Base-by-base conservation (phyloP, 1,140 invertebrate genomes). In the Coenobita brevimanus region DNA sequence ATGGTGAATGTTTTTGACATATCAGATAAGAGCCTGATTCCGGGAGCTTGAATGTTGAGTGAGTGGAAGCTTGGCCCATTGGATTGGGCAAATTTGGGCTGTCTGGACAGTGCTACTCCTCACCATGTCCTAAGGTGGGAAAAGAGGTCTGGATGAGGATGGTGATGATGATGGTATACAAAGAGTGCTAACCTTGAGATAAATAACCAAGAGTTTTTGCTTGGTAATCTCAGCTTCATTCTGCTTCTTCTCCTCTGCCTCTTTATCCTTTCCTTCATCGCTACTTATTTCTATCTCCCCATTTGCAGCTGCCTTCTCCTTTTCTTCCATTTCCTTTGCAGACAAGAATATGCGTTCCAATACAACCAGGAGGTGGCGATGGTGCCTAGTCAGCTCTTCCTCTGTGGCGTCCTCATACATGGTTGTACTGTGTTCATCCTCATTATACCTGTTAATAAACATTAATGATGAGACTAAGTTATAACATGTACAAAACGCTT, bases 281-380 rank as follows among this genome's bases (percentile, higher is more conserved):
- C 90, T 90, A 30, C 81, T 73, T 54, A n/a, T 54, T 21, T 76
- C 64, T 30, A 92, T 8, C 91, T 93, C 3, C 95, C 90, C 79
- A 94, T 92, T 89, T 94, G 93, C 81, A 95, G 92, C 76, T 94
- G 94, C 86, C 93, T 92, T 64, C 92, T 93, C 89, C 94, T 62
- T 92, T 93, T 82, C 93, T 92, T 94, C 93, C 1, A 96, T 92
- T 91, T 94, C 92, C 73, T 94, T 82, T n/a, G 81, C 76, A 6
- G 89, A 88, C 24, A 81, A 24, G 46, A 90, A 90, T 6, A 90
- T 84, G n/a, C 89, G 81, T 33, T 88, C 38, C 24, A 90, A 54
- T n/a, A 90, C 76, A 8, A 81, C 85, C 27, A 88, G 73, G 43
- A 76, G 41, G 30, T 67, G 85, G 21, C 69, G 75, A n/a, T 90